Conservation (phyloP, 1,140 invertebrate species). For the Limonius californicus region DNA sequence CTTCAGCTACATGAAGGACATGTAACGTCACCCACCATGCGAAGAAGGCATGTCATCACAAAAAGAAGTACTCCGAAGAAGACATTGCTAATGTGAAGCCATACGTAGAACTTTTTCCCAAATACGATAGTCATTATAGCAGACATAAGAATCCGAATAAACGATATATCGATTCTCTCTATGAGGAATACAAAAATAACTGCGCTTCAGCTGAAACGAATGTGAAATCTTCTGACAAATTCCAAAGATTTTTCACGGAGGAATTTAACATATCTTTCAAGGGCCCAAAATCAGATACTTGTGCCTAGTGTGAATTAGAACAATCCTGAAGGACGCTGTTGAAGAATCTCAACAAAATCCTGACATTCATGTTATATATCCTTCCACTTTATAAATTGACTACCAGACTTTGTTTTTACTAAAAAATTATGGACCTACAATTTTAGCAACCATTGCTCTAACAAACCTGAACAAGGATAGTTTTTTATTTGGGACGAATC, state of each 20-base stretch:
- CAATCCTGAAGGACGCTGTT: neutral
- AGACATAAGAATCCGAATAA: neutral
- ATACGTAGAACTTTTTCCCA: neutral
- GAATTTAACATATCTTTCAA: constrained; percentile 3
- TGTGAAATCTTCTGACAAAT: neutral
- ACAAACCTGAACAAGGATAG: neutral
- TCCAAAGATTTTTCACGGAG: neutral
- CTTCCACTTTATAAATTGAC: neutral
- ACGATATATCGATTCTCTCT: neutral
- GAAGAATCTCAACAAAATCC: neutral
- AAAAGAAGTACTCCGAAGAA: neutral
- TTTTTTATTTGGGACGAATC: too few species aligned
- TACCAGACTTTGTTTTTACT: neutral
- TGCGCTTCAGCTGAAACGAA: neutral
- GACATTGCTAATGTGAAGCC: neutral
- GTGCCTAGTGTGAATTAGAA: neutral
- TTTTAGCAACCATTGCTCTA: neutral
- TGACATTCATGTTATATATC: neutral
- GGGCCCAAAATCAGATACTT: neutral
- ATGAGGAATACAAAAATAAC: neutral
- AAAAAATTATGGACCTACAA: constrained; percentile 9
- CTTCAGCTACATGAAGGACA: too few species aligned
- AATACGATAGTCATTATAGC: neutral
- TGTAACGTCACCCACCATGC: neutral
- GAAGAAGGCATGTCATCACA: neutral